Percentiles rank a stretch among this genome's conserved stretches.
Evolutionary conservation across 2,113 vertebrate genomes (phyloP).

Genomic region (Ibidorhyncha struthersii): DNA sequence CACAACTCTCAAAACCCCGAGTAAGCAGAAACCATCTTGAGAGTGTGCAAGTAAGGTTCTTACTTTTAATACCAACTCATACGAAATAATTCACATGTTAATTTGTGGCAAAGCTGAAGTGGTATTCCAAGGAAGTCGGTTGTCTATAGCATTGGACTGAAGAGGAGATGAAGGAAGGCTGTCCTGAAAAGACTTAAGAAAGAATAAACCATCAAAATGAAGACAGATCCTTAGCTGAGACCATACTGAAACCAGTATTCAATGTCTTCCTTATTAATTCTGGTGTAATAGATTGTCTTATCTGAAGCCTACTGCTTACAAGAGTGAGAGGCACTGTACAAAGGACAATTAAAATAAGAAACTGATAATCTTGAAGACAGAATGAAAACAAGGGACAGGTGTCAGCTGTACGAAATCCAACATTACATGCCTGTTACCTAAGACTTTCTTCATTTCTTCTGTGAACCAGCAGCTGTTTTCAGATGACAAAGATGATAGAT

Average conservation of each 20-base stretch:
- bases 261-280: too few species aligned
- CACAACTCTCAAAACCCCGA: neutral
- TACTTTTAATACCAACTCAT: neutral
- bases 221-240: neutral
- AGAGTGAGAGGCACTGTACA: neutral
- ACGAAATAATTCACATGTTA: neutral
- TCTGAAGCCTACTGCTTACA: neutral
- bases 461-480: neutral
- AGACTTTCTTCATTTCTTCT: neutral
- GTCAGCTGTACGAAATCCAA: neutral
- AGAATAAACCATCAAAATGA: neutral
- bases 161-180: neutral
- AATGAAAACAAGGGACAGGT: neutral
- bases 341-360: neutral
- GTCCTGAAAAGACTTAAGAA: neutral
- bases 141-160: neutral
- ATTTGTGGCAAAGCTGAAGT: neutral
- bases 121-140: too few species aligned
- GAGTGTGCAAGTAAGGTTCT: fast-evolving
- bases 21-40: neutral
- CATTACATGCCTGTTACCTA: fast-evolving
- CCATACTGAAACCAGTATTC: neutral
- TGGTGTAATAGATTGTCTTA: neutral
- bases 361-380: neutral
- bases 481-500: too few species aligned